Evolutionary conservation across 2,797 vertebrate species (phyloP).

Genomic region (Erethizon dorsatum): DNA sequence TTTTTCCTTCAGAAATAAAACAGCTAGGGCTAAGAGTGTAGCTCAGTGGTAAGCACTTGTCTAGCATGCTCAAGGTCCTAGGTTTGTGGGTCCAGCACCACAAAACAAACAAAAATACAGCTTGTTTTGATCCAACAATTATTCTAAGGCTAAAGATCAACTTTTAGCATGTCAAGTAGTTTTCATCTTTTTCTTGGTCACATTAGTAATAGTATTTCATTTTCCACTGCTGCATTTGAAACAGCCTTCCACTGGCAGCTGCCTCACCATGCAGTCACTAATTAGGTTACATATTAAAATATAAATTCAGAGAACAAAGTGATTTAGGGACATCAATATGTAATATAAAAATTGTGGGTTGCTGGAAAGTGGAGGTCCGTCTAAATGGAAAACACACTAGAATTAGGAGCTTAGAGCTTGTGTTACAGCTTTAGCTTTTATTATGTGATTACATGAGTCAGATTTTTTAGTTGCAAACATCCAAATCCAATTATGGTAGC

Average conservation of each 20-base stretch:
- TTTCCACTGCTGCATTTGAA: conserved; percentile 50
- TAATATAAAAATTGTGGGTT: conserved; percentile 23
- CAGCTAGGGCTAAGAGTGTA: background rate
- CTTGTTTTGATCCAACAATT: conserved; percentile 39
- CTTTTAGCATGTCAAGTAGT: background rate
- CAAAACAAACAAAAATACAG: background rate
- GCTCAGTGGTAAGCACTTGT: background rate
- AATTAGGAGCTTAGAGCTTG: conserved; percentile 44
- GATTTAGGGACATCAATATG: background rate
- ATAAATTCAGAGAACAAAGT: conserved; percentile 61
- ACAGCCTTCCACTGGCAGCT: conserved; percentile 31
- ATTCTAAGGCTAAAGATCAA: conserved; percentile 47
- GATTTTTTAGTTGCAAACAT: conserved; percentile 48
- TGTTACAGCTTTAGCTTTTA: conserved; percentile 48
- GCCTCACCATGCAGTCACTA: background rate
- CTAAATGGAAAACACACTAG: background rate
- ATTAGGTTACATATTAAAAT: conserved; percentile 54
- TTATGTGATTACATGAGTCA: conserved; percentile 27
- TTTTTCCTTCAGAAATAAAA: conserved; percentile 55
- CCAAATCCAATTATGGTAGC: conserved; percentile 53
- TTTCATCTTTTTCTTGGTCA: conserved; percentile 54
- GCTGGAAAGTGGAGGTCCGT: background rate
- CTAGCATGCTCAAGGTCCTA: background rate
- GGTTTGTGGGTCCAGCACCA: background rate
- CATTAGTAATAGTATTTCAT: conserved; percentile 20